Percentiles rank a stretch among this genome's conserved stretches.
phyloP scores from a whole-genome alignment of 2,113 vertebrate genomes.

The Sialia sialis region DNA sequence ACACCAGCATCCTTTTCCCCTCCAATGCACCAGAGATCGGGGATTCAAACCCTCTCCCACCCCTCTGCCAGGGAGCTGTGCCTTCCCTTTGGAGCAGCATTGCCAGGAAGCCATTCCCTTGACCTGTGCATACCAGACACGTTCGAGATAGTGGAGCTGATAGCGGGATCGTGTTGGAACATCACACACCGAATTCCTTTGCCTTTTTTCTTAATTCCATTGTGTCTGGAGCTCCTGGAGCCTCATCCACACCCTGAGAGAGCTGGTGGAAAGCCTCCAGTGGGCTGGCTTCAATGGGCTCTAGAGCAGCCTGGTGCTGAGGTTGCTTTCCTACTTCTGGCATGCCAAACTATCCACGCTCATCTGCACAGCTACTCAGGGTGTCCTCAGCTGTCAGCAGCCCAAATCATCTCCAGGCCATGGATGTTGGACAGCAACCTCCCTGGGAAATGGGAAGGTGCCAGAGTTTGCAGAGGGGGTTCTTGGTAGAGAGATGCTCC shows the following conservation, averaged over 20 bases:
- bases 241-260: slow-evolving; percentile 11
- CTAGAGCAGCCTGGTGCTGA: neutral
- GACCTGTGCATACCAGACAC: slow-evolving; percentile 68
- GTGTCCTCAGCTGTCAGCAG: neutral
- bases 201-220: slow-evolving; percentile 57
- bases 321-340: neutral
- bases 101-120: slow-evolving; percentile 67
- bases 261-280: slow-evolving; percentile 45
- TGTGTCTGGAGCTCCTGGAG: slow-evolving; percentile 52
- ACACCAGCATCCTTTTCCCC: neutral
- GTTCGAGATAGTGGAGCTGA: slow-evolving; percentile 64
- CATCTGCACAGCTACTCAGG: neutral
- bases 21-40: rapidly evolving
- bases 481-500: neutral
- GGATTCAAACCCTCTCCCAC: neutral
- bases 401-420: neutral
- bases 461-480: neutral
- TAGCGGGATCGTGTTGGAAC: slow-evolving; percentile 71
- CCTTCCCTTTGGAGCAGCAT: neutral
- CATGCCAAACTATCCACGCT: rapidly evolving
- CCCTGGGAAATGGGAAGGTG: rapidly evolving
- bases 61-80: neutral
- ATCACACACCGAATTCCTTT: slow-evolving; percentile 38
- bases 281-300: neutral
- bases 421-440: neutral